Evolutionary conservation across 2,888 invertebrate genomes (phyloP).

Genomic region (Pogonocherus hispidulus): DNA sequence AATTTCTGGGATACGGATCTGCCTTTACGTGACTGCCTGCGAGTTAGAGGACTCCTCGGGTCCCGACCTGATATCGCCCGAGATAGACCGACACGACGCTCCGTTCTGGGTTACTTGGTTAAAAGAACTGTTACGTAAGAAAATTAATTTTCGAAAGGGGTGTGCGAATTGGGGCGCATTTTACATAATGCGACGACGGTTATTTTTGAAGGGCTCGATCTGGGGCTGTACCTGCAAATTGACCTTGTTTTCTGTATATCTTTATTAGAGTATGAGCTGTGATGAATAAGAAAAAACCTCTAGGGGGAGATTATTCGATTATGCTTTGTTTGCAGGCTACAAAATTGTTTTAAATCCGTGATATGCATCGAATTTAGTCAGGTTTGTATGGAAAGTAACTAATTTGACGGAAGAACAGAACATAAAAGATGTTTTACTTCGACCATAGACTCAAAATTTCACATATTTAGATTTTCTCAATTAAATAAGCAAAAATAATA

Average conservation of each 20-base stretch:
- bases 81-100: conserved; percentile 21
- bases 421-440: too few relatives aligned
- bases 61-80: conserved; percentile 17
- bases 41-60: conserved; percentile 5
- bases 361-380: too few relatives aligned
- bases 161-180: conserved; percentile 29
- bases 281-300: neutral
- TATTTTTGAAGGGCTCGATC: conserved; percentile 31
- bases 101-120: conserved; percentile 24
- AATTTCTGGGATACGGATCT: conserved; percentile 6
- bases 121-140: conserved; percentile 33
- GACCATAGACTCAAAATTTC: too few relatives aligned
- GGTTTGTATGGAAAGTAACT: too few relatives aligned
- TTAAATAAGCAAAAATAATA: too few relatives aligned
- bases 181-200: conserved; percentile 39
- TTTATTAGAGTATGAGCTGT: neutral
- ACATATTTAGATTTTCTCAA: too few relatives aligned
- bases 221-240: conserved; percentile 20
- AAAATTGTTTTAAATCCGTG: too few relatives aligned
- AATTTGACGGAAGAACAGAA: too few relatives aligned
- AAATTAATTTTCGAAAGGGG: conserved; percentile 38
- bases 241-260: conserved; percentile 1
- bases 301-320: too few relatives aligned
- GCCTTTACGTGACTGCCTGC: conserved; percentile 16
- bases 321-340: too few relatives aligned